Evolutionary conservation across 2,888 invertebrate genomes (phyloP).

Genomic region (Xestia c-nigrum): DNA sequence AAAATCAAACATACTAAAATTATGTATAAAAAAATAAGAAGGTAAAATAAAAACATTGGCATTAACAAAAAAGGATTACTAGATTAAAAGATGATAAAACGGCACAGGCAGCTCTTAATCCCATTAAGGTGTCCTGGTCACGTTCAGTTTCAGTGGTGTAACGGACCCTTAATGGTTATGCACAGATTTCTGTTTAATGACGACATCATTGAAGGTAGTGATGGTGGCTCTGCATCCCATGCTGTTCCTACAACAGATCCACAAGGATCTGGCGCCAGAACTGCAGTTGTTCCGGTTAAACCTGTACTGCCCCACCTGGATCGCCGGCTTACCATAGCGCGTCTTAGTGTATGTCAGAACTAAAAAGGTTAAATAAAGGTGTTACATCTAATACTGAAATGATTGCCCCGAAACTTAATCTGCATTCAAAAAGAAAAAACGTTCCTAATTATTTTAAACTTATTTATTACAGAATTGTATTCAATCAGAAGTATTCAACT

Average conservation of each 20-base stretch:
- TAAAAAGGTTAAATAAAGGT: conserved; percentile 54
- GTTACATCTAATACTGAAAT: too few relatives aligned
- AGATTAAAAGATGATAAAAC: too few relatives aligned
- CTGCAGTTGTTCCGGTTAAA: conserved; percentile 78
- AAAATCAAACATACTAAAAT: too few relatives aligned
- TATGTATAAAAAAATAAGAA: too few relatives aligned
- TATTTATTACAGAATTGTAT: conserved; percentile 16
- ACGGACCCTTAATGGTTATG: conserved; percentile 64
- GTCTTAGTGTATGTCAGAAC: conserved; percentile 73
- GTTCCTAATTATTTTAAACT: not conserved
- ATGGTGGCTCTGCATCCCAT: conserved; percentile 74
- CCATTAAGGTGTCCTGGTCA: not conserved
- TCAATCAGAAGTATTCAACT: too few relatives aligned
- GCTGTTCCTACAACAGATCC: conserved; percentile 78
- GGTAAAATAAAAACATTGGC: too few relatives aligned
- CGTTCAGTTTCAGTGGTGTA: not conserved
- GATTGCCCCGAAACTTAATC: not conserved
- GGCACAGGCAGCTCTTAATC: too few relatives aligned
- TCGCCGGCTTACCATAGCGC: conserved; percentile 66
- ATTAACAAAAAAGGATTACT: too few relatives aligned
- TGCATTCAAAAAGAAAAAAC: conserved; percentile 3
- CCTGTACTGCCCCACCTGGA: conserved; percentile 69
- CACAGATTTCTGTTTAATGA: conserved; percentile 68
- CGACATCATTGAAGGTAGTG: conserved; percentile 69
- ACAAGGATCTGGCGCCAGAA: conserved; percentile 74